A percentile compares a stretch with the other conserved stretches of the same genome.
phyloP scores from a whole-genome alignment of 2,888 invertebrate species.

The Oligia fasciuncula region DNA sequence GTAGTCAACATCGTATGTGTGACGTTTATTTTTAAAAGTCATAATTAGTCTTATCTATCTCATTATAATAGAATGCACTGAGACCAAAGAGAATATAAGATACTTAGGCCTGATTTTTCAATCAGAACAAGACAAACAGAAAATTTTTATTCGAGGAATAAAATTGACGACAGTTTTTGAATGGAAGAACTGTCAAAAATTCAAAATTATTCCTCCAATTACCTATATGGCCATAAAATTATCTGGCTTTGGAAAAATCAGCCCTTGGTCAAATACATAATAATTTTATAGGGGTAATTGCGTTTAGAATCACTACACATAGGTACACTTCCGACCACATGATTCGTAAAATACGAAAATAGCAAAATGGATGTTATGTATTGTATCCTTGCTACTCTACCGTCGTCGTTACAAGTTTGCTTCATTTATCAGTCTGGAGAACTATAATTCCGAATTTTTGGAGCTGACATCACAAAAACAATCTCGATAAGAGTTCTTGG shows the following conservation, averaged over 20 bases:
- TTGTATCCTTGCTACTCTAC: neutral
- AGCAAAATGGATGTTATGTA: neutral
- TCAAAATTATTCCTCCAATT: too few species aligned
- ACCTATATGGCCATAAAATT: too few species aligned
- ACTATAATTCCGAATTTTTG: constrained; percentile 34
- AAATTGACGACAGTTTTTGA: too few species aligned
- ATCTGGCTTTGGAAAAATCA: too few species aligned
- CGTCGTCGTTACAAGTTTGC: constrained; percentile 27
- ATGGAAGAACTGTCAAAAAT: too few species aligned
- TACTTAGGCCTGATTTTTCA: neutral
- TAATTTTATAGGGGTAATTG: neutral
- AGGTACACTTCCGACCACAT: neutral
- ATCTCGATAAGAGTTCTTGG: constrained; percentile 57
- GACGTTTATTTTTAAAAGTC: constrained; percentile 26
- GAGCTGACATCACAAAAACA: constrained; percentile 39
- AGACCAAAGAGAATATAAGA: too few species aligned
- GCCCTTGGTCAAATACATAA: neutral
- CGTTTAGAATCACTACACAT: neutral
- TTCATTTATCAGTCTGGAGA: constrained; percentile 21
- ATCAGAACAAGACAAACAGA: neutral
- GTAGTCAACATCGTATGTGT: constrained; percentile 2
- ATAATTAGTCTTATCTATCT: constrained; percentile 20
- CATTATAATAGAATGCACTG: constrained; percentile 14
- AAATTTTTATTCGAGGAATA: too few species aligned
- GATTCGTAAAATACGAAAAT: neutral